phyloP scores from a whole-genome alignment of 2,797 vertebrate genomes.

The Bovichtus diacanthus region DNA sequence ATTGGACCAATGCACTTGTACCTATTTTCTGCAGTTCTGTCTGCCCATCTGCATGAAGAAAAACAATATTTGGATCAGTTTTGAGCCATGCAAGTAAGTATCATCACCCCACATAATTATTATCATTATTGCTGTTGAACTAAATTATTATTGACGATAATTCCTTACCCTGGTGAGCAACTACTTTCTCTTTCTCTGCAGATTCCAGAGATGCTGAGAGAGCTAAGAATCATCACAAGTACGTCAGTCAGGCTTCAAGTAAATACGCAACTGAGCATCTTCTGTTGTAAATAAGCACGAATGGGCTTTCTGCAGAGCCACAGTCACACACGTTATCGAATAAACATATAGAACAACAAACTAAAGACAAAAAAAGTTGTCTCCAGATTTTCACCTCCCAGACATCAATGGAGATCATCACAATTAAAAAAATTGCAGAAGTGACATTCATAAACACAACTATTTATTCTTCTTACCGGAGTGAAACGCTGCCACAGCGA shows the following conservation, averaged over 20 bases:
- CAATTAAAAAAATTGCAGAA: neutral
- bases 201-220: conserved; percentile 76
- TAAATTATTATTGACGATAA: neutral
- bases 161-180: conserved; percentile 65
- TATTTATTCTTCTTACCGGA: conserved; percentile 71
- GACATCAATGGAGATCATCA: neutral
- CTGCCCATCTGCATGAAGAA: conserved; percentile 58
- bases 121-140: neutral
- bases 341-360: neutral
- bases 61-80: neutral
- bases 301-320: neutral
- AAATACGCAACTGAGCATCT: neutral
- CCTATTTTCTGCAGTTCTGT: conserved; percentile 77
- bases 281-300: neutral
- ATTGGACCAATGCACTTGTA: conserved; percentile 26
- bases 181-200: conserved; percentile 57
- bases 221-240: conserved; percentile 56
- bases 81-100: neutral
- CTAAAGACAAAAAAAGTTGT: neutral
- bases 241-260: neutral
- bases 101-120: neutral
- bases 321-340: neutral
- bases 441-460: neutral
- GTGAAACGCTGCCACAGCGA: conserved; percentile 75
- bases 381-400: neutral